phyloP scores from a whole-genome alignment of 2,113 vertebrate species.

The Cyprinodon variegatus region DNA sequence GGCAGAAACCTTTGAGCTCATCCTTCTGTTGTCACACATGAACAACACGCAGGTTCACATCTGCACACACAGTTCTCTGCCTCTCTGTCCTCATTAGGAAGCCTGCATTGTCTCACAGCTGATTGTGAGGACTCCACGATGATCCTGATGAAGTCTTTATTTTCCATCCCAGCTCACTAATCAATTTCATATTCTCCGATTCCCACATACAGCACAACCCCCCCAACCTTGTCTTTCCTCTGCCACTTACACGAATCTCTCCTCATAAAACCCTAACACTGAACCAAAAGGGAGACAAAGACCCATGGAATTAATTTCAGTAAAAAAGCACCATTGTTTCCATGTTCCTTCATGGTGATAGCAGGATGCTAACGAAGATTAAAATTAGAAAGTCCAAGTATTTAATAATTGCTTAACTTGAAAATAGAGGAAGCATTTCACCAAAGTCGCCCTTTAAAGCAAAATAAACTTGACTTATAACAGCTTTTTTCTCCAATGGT shows the following conservation, averaged over 20 bases:
- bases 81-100: slow-evolving; percentile 65
- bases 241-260: slow-evolving; percentile 27
- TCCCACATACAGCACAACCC: slow-evolving; percentile 10
- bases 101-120: slow-evolving; percentile 69
- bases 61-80: slow-evolving; percentile 26
- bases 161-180: slow-evolving; percentile 72
- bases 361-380: slow-evolving; percentile 61
- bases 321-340: slow-evolving; percentile 61
- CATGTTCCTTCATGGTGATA: slow-evolving; percentile 54
- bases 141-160: slow-evolving; percentile 77
- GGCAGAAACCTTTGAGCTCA: slow-evolving; percentile 17
- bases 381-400: slow-evolving; percentile 48
- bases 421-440: slow-evolving; percentile 26
- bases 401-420: slow-evolving; percentile 46
- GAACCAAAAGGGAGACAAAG: slow-evolving; percentile 70
- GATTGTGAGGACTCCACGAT: slow-evolving; percentile 68
- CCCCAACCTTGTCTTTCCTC: slow-evolving; percentile 22
- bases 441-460: slow-evolving; percentile 24
- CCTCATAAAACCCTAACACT: slow-evolving; percentile 62
- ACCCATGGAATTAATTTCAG: slow-evolving; percentile 73
- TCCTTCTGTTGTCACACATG: slow-evolving; percentile 23
- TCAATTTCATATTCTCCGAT: slow-evolving; percentile 74
- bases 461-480: slow-evolving; percentile 51
- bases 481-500: slow-evolving; percentile 51
- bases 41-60: slow-evolving; percentile 41